phyloP scores from a whole-genome alignment of 2,797 vertebrate genomes.

The Zenarchopterus dispar region DNA sequence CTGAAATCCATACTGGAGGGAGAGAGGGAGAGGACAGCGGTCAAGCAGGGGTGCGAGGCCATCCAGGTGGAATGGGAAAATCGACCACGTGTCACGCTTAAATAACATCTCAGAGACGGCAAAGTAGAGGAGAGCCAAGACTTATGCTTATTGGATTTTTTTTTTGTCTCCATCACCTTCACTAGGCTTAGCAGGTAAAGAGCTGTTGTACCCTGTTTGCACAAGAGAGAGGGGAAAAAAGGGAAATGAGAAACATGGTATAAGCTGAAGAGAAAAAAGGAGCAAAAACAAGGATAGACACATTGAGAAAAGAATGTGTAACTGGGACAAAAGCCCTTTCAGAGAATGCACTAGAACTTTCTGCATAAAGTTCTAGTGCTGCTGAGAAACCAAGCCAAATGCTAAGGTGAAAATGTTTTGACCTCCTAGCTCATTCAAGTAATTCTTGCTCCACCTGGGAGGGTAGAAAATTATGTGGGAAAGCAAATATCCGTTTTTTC shows the following conservation, averaged over 20 bases:
- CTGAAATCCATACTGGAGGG: constrained; percentile 36
- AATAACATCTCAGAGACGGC: constrained; percentile 60
- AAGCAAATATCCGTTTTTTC: constrained; percentile 8
- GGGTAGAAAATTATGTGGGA: constrained; percentile 27
- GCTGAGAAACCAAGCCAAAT: constrained; percentile 26
- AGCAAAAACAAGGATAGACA: neutral
- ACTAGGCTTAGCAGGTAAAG: constrained; percentile 10
- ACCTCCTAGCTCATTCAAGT: constrained; percentile 32
- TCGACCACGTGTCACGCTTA: constrained; percentile 56
- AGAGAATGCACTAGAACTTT: neutral
- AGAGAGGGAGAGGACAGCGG: neutral
- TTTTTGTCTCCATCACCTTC: constrained; percentile 8
- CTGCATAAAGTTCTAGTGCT: constrained; percentile 29
- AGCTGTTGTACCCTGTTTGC: constrained; percentile 38
- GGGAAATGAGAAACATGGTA: constrained; percentile 34
- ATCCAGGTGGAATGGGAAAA: constrained; percentile 60
- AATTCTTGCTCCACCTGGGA: constrained; percentile 19
- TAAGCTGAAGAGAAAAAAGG: constrained; percentile 17
- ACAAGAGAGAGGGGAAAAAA: constrained; percentile 20
- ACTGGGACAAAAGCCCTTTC: neutral
- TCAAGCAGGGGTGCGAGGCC: constrained; percentile 19
- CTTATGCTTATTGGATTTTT: constrained; percentile 67
- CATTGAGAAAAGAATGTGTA: constrained; percentile 1
- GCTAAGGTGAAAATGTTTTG: constrained; percentile 22
- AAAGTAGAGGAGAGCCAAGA: constrained; percentile 34